Evolutionary conservation across 2,113 vertebrate species (phyloP).

Genomic region (Hippoglossus stenolepis): DNA sequence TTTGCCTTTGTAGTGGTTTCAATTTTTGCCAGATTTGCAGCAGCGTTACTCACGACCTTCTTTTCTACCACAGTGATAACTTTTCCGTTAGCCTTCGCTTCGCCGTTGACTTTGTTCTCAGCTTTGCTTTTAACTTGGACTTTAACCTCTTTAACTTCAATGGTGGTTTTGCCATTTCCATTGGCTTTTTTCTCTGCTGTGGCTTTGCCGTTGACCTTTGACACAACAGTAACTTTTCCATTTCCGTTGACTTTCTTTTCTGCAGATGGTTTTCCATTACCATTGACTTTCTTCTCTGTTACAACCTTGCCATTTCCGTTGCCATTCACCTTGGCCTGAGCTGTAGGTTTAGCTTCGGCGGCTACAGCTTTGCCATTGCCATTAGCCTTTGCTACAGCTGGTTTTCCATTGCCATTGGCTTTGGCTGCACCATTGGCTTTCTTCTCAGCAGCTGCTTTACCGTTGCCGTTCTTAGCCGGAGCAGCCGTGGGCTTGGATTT

Average conservation of each 20-base stretch:
- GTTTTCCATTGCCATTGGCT: slow-evolving; percentile 48
- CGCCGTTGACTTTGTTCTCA: slow-evolving; percentile 67
- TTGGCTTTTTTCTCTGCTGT: slow-evolving; percentile 61
- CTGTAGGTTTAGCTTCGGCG: slow-evolving; percentile 64
- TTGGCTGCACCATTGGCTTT: slow-evolving; percentile 64
- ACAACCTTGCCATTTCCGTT: slow-evolving; percentile 73
- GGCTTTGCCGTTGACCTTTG: slow-evolving; percentile 59
- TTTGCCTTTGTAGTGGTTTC: slow-evolving; percentile 73
- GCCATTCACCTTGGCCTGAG: slow-evolving; percentile 64
- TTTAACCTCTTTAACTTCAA: slow-evolving; percentile 53
- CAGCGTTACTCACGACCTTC: slow-evolving; percentile 54
- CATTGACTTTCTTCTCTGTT: slow-evolving; percentile 60
- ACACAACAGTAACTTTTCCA: slow-evolving; percentile 56
- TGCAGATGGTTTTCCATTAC: slow-evolving; percentile 48
- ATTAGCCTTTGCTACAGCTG: slow-evolving; percentile 49
- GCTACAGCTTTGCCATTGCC: slow-evolving; percentile 44
- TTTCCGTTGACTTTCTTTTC: slow-evolving; percentile 64
- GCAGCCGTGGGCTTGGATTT: slow-evolving; percentile 67
- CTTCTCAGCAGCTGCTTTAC: slow-evolving; percentile 63
- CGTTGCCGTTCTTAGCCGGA: slow-evolving; percentile 58
- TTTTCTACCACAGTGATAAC: slow-evolving; percentile 54
- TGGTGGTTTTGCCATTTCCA: slow-evolving; percentile 54
- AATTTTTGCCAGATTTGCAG: slow-evolving; percentile 47
- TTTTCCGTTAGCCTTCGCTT: slow-evolving; percentile 67
- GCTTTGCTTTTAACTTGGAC: neutral